Evolutionary conservation across 2,888 invertebrate species (phyloP), one percentile per base, ranked within the genome.

Genomic region (Chrysolina haemoptera): DNA sequence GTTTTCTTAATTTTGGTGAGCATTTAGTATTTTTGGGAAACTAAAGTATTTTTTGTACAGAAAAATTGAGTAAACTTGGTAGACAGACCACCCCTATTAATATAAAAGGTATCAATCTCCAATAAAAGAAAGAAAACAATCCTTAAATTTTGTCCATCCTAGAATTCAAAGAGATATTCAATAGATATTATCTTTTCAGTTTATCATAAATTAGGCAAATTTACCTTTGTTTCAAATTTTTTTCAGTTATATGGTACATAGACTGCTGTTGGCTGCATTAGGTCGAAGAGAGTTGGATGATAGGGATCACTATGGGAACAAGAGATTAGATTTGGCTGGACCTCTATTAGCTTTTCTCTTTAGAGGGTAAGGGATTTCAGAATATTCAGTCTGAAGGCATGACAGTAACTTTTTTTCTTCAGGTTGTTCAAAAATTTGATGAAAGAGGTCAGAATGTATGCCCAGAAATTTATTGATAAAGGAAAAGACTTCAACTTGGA

Each of bases 241-340:
- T 62, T 82, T 64, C 80, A 91, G 92, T 1, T 99, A 99, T 87
- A 99, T 99, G 99, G 99, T 99, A 0, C 99, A 99, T 87, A 92
- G 99, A 79, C 89, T 99, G 74, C 89, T 99, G 68, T 89, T 99
- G 77, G 99, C 99, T 67, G 95, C 99, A 14, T 89, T 99, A 74
- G 98, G 98, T 76, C 91, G 99, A n/a, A 91, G 99, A 79, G 99
- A 99, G 89, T 90, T 99, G 62, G 99, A 99, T 88, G 99, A 99
- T 91, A 93, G 99, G 86, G 99, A 99, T 98, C 99, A 99, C 88
- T 99, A 99, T 88, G 99, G 99, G 55, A 99, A 99, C 88, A 99
- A 99, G 88, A 92, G 99, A 82, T 90, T 99, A 70, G 99, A 99
- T 90, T 90, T 99, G 76, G 99, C 99, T 80, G 99, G 99, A 10